Percentiles rank a stretch among this genome's conserved stretches.
Conservation (phyloP, 2,797 vertebrate species). For the Pogoniulus pusillus region DNA sequence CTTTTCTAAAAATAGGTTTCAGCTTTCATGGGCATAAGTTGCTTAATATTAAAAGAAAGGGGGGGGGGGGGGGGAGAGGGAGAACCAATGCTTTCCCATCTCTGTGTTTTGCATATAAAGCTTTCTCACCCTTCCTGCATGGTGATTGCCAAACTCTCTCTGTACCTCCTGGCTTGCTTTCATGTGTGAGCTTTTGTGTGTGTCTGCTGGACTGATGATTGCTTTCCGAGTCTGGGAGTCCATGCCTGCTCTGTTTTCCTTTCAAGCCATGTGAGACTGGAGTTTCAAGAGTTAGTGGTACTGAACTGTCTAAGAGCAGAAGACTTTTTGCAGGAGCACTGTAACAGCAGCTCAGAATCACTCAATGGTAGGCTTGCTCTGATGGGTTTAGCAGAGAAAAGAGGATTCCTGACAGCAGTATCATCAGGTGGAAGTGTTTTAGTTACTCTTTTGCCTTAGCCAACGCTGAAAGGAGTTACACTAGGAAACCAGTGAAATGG, state of each 20-base stretch:
- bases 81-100: neutral
- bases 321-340: neutral
- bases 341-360: neutral
- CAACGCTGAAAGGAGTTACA: neutral
- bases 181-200: neutral
- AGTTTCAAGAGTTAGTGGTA: neutral
- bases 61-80: too few species aligned
- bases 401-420: neutral
- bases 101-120: neutral
- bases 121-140: neutral
- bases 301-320: neutral
- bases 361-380: neutral
- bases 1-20: neutral
- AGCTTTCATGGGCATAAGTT: neutral
- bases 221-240: accelerated
- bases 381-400: neutral
- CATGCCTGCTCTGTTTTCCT: neutral
- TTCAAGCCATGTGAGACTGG: neutral
- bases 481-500: neutral
- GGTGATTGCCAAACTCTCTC: neutral
- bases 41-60: neutral
- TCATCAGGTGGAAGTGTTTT: neutral
- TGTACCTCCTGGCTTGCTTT: neutral
- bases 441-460: neutral
- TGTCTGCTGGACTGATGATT: neutral